phyloP scores from a whole-genome alignment of 2,797 vertebrate species.

The Neosilurus mollespiculum region DNA sequence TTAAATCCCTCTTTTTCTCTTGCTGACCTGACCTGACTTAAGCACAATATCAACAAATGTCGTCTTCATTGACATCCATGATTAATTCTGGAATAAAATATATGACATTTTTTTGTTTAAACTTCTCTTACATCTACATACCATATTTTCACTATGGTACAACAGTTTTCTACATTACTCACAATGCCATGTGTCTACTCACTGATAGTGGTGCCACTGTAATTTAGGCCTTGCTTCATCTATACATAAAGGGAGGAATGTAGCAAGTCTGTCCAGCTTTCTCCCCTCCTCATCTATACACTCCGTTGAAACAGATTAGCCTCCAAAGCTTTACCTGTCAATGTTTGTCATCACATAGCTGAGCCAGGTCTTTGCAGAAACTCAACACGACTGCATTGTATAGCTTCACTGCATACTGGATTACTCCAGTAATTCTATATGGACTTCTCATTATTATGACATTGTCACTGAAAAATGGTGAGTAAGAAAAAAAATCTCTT shows the following conservation, averaged over 20 bases:
- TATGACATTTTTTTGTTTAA: background rate
- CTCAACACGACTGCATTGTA: background rate
- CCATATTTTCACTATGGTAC: background rate
- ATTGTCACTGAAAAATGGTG: background rate
- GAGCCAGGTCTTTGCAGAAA: background rate
- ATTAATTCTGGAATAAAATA: background rate
- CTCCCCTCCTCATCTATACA: background rate
- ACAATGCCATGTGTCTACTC: background rate
- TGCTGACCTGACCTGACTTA: no score
- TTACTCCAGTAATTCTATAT: background rate
- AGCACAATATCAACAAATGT: background rate
- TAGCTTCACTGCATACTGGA: background rate
- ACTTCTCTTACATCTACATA: background rate
- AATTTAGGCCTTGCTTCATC: background rate
- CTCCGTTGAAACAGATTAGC: background rate
- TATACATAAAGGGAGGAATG: background rate
- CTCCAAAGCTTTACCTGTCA: background rate
- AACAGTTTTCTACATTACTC: background rate
- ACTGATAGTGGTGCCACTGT: background rate
- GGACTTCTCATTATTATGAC: background rate
- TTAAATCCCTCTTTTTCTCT: background rate
- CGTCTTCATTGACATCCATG: no score
- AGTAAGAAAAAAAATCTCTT: background rate
- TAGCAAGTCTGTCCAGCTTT: background rate
- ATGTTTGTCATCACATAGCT: background rate